phyloP scores from a whole-genome alignment of 2,797 vertebrate genomes.

The Chromobotia macracanthus region DNA sequence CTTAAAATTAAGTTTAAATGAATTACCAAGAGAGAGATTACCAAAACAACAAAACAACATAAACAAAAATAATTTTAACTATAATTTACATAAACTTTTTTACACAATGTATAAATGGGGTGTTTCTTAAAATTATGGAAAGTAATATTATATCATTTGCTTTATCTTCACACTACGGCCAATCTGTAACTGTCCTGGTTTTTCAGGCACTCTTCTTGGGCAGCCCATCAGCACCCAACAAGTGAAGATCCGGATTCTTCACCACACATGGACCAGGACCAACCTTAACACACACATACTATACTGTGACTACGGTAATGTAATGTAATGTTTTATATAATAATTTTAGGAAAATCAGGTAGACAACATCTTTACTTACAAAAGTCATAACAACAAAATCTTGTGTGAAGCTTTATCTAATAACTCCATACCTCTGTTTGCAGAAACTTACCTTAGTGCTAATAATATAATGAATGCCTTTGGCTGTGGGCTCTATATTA shows the following conservation, averaged over 20 bases:
- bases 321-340: conserved; percentile 7
- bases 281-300: conserved; percentile 70
- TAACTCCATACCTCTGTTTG: neutral
- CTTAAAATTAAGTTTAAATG: no score
- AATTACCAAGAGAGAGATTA: neutral
- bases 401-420: neutral
- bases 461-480: conserved; percentile 84
- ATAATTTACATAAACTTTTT: neutral
- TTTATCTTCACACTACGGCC: neutral
- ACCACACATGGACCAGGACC: conserved; percentile 87
- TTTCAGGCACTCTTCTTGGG: conserved; percentile 73
- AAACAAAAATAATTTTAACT: conserved; percentile 4
- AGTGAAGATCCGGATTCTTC: conserved; percentile 77
- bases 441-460: conserved; percentile 82
- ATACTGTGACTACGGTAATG: neutral
- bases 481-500: conserved; percentile 74
- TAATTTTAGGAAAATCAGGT: neutral
- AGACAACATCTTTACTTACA: neutral
- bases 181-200: neutral
- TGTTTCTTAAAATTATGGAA: neutral
- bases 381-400: neutral
- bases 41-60: neutral
- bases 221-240: conserved; percentile 84
- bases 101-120: neutral
- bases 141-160: neutral